These are phyloP conservation scores for Nothobranchius kuhntae DNA, from an alignment of 2,113 vertebrate genomes.

Conservation along the genomic window DNA sequence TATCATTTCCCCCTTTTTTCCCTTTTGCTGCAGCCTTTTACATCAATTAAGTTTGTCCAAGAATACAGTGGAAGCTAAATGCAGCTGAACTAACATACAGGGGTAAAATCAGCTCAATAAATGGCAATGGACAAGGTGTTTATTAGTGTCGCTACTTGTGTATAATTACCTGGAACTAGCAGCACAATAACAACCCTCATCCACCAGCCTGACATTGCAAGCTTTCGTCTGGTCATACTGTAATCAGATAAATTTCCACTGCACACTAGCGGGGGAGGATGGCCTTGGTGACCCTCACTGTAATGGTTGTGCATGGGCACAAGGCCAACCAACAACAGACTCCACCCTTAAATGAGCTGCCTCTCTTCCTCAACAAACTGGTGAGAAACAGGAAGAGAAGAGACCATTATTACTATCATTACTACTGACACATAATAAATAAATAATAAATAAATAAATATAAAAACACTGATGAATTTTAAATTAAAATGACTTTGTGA, in stretches of 20 bases:
- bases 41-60: background rate
- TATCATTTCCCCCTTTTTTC: conserved; percentile 10
- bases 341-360: conserved; percentile 23
- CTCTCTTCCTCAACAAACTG: background rate
- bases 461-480: too few relatives aligned
- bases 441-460: too few relatives aligned
- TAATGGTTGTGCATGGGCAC: conserved; percentile 26
- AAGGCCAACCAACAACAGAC: conserved; percentile 9
- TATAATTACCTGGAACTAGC: conserved; percentile 22
- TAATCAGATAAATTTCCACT: conserved; percentile 42
- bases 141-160: conserved; percentile 8
- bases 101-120: background rate
- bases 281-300: conserved; percentile 37
- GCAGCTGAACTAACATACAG: conserved; percentile 2
- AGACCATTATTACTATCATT: background rate
- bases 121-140: background rate
- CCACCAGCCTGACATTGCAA: conserved; percentile 10
- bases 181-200: conserved; percentile 5
- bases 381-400: conserved; percentile 7
- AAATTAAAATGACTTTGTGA: background rate
- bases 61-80: conserved; percentile 9
- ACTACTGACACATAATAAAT: too few relatives aligned
- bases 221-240: conserved; percentile 13
- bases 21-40: background rate
- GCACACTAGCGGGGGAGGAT: conserved; percentile 24